Evolutionary conservation across 2,113 vertebrate species (phyloP).

Genomic region (Cepphus grylle): DNA sequence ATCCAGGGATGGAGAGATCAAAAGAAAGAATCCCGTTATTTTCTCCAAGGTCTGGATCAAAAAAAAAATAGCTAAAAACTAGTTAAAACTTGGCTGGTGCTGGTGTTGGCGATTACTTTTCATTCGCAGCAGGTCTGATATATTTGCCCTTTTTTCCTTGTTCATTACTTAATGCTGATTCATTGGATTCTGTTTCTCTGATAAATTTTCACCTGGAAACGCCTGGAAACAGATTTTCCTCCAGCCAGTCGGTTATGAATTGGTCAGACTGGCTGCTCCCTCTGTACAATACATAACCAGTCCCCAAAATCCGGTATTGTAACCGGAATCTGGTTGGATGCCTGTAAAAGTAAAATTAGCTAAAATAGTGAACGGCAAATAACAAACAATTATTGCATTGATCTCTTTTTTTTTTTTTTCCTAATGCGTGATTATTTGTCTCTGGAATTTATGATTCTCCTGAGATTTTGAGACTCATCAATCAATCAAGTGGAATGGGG

Average conservation of each 20-base stretch:
- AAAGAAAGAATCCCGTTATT: neutral
- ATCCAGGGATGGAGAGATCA: neutral
- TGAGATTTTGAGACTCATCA: constrained; percentile 29
- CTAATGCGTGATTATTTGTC: constrained; percentile 16
- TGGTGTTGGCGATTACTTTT: neutral
- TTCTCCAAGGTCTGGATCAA: neutral
- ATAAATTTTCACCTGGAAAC: neutral
- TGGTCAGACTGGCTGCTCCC: neutral
- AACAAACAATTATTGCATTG: neutral
- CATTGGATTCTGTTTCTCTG: neutral
- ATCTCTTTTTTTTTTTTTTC: neutral
- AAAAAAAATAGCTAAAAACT: neutral
- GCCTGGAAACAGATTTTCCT: neutral
- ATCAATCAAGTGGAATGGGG: neutral
- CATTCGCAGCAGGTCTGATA: neutral
- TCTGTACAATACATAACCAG: neutral
- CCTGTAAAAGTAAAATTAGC: neutral
- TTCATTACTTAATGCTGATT: neutral
- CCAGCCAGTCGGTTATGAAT: neutral
- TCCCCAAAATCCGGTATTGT: neutral
- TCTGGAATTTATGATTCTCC: constrained; percentile 21
- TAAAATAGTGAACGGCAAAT: neutral
- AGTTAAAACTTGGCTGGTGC: neutral
- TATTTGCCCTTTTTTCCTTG: neutral
- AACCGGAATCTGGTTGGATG: neutral